Conservation (phyloP, 1,140 invertebrate genomes). For the Akabosia matsudoensis region DNA sequence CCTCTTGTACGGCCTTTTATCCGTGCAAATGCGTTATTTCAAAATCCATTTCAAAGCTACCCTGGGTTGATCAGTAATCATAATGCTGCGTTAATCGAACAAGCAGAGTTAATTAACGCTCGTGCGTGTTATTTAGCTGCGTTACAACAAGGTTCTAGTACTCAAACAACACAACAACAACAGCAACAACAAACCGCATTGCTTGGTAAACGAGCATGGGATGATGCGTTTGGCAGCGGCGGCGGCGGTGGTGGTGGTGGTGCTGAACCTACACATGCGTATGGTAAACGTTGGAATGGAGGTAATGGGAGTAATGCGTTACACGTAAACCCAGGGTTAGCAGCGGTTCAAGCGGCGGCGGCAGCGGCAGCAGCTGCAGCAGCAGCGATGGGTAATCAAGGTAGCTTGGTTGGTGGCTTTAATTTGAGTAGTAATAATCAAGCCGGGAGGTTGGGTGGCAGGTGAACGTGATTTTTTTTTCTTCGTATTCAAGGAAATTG, state of each 20-base stretch:
- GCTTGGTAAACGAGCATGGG: neutral
- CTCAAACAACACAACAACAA: no score
- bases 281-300: neutral
- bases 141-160: no score
- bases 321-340: conserved; percentile 49
- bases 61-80: neutral
- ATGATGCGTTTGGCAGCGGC: neutral
- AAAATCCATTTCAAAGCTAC: neutral
- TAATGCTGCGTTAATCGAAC: neutral
- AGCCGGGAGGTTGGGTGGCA: neutral
- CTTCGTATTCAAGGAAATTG: neutral
- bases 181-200: no score
- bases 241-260: neutral
- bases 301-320: neutral
- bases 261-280: neutral
- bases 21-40: neutral
- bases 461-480: neutral
- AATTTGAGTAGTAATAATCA: conserved; percentile 11
- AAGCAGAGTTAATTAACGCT: neutral
- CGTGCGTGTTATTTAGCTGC: no score
- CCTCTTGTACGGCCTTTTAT: neutral
- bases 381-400: neutral
- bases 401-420: conserved; percentile 14
- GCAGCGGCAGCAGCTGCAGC: conserved; percentile 23
- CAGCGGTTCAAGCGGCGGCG: neutral